Percentiles rank a stretch among this genome's conserved stretches.
Evolutionary conservation across 2,113 vertebrate genomes (phyloP).

Genomic region (Pantherophis guttatus): DNA sequence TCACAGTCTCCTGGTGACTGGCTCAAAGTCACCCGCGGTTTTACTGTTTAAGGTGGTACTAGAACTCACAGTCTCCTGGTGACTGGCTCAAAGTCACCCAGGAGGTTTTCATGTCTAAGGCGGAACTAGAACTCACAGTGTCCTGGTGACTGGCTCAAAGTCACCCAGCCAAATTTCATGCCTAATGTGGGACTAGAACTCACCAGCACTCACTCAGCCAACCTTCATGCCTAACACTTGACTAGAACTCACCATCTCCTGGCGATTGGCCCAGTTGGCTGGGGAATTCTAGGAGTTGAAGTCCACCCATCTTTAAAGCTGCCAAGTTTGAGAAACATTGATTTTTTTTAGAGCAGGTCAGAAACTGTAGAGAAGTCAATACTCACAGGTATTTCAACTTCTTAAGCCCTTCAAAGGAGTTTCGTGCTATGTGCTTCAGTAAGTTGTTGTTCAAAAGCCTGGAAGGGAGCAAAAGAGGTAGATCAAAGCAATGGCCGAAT

Average conservation of each 20-base stretch:
- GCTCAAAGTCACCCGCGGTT: too few relatives aligned
- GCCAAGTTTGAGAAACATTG: not conserved
- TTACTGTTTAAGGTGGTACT: not conserved
- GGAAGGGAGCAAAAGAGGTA: not conserved
- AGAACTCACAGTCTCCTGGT: not conserved
- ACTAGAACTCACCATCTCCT: not conserved
- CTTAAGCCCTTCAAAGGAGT: slow-evolving; percentile 64
- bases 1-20: too few relatives aligned
- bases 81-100: too few relatives aligned
- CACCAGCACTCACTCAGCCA: too few relatives aligned
- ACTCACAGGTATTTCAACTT: slow-evolving; percentile 72
- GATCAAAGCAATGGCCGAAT: not conserved
- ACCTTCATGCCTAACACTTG: rapidly evolving
- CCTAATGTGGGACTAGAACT: too few relatives aligned
- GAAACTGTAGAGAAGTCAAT: not conserved
- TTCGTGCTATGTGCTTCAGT: slow-evolving; percentile 58
- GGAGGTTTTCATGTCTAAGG: rapidly evolving
- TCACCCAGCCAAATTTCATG: rapidly evolving
- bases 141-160: too few relatives aligned
- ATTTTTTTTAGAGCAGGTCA: too few relatives aligned
- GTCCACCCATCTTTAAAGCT: not conserved
- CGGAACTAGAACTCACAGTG: too few relatives aligned
- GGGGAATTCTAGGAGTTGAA: not conserved
- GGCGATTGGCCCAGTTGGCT: not conserved
- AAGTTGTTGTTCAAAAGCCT: slow-evolving; percentile 71